Base-by-base conservation (phyloP, 1,140 invertebrate species). In the Agrypnia vestita region DNA sequence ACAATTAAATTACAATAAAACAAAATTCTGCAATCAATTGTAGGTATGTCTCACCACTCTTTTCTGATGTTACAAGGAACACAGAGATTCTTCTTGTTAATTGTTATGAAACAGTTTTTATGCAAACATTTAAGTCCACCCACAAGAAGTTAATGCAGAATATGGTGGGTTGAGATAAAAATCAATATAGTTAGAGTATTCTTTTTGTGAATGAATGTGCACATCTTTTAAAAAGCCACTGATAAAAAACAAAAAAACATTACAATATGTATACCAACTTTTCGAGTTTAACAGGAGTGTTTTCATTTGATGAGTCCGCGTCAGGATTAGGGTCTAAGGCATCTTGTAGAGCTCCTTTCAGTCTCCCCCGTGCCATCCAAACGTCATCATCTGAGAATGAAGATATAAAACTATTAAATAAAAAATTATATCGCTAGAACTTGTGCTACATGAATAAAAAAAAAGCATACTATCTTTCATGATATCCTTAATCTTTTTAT, bases 321-420 rank as follows among this genome's bases (percentile, higher is more conserved):
- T 90, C 91, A 76, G 92, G 89, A 76, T 88, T 88, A 35, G 91
- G 91, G 46, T 91, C 91, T 17, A 93, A 80, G 9, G 91, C 87
- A 80, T 93, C 92, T 85, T 91, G 87, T 19, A 94, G 85, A 43
- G 92, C 93, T 49, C 92, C 92, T 86, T 92, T 93, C 13, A 94
- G 87, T 35, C 92, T 86, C 59, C 92, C 92, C 61, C 93, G 88
- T n/a, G 93, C 93, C 51, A 91, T 89, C 0, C 88, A 85, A 9
- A 77, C 55, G 77, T 92, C 89, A 53, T 88, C 89, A 71, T 84
- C 89, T 89, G 71, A 61, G 80, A 76, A 77, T 19, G 62, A 78
- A 77, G 67, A 43, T 51, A 21, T 62, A 21, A 55, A 13, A 73
- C 15, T 19, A 56, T 15, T 56, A 56, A 43, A 44, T 7, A 8